Evolutionary conservation across 2,113 vertebrate genomes (phyloP), one percentile per base, ranked within the genome.

Genomic region (Myrmecobius fasciatus): DNA sequence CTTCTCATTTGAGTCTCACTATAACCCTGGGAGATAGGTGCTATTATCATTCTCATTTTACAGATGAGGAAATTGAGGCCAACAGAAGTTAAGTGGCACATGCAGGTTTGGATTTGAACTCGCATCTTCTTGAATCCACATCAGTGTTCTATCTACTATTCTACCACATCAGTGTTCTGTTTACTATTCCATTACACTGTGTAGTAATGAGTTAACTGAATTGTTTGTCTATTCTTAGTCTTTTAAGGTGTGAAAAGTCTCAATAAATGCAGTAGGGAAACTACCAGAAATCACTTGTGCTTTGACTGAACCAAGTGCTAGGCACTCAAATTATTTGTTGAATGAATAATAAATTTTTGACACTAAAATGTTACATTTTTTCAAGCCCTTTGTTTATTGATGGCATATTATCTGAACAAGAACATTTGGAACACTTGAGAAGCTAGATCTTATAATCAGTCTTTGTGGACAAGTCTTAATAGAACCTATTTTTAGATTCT

Each of bases 361-460:
- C 36, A 83, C 17, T 22, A 43, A 43, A 83, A 43, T 24, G n/a
- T 20, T 20, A 5, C 5, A 24, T 43, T 43, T 83, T 75, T 17
- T 75, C 1, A n/a, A 75, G 36, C 60, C 0, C 49, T 93, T 22
- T 0, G 8, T 36, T 90, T 25, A 2, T 7, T 0, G 1, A 0
- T 0, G 90, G 92, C 3, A 20, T 17, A 43, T 83, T 83, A 8
- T 43, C 67, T 24, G 22, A 75, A 43, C 67, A 83, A 43, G 67
- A n/a, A 43, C 20, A 24, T 49, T 51, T 3, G 3, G 47, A 25
- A 4, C 0, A 28, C 2, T 83, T 10, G 12, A 0, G 1, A 6
- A n/a, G 28, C 28, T 0, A 2, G 0, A 0, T 0, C 25, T 1
- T 0, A 0, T 26, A 3, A 46, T 12, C 47, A 51, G 6, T 51